A percentile compares a stretch with the other conserved stretches of the same genome.
Evolutionary conservation across 2,113 vertebrate species (phyloP).

Genomic region (Seriola aureovittata): DNA sequence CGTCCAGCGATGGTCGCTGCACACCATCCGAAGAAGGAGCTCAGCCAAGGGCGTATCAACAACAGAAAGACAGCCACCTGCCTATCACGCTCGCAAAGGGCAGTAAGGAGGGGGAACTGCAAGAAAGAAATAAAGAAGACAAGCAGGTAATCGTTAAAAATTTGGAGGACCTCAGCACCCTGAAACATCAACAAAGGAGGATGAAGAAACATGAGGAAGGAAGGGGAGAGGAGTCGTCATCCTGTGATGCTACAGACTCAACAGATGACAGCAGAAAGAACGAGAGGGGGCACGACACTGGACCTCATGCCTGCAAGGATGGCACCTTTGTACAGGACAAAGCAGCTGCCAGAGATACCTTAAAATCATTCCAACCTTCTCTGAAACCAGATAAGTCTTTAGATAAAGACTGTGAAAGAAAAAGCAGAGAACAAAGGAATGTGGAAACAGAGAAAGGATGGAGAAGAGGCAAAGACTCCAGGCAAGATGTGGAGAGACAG

Average conservation of each 20-base stretch:
- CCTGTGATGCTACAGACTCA: slow-evolving; percentile 79
- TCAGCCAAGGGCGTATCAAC: slow-evolving; percentile 75
- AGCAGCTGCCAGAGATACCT: slow-evolving; percentile 84
- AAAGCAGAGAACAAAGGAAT: slow-evolving; percentile 81
- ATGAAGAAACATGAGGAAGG: slow-evolving; percentile 87
- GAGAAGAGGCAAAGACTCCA: slow-evolving; percentile 84
- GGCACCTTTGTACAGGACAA: slow-evolving; percentile 85
- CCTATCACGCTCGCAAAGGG: slow-evolving; percentile 39
- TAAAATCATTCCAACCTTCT: slow-evolving; percentile 46
- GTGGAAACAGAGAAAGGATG: slow-evolving; percentile 73
- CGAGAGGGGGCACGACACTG: slow-evolving; percentile 81
- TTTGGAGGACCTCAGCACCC: slow-evolving; percentile 74
- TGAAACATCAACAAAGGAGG: slow-evolving; percentile 87
- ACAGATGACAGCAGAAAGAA: slow-evolving; percentile 85
- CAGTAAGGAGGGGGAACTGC: slow-evolving; percentile 67
- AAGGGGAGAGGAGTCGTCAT: slow-evolving; percentile 83
- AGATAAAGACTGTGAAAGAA: slow-evolving; percentile 84
- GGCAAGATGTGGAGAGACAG: slow-evolving; percentile 77
- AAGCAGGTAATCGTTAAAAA: slow-evolving; percentile 28
- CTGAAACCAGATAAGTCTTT: slow-evolving; percentile 78
- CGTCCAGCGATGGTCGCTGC: slow-evolving; percentile 78
- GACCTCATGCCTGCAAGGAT: slow-evolving; percentile 85
- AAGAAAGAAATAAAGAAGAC: slow-evolving; percentile 71
- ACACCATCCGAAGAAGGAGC: slow-evolving; percentile 74
- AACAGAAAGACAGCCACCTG: slow-evolving; percentile 83